Evolutionary conservation across 2,113 vertebrate species (phyloP).

Genomic region (Butorides virescens): DNA sequence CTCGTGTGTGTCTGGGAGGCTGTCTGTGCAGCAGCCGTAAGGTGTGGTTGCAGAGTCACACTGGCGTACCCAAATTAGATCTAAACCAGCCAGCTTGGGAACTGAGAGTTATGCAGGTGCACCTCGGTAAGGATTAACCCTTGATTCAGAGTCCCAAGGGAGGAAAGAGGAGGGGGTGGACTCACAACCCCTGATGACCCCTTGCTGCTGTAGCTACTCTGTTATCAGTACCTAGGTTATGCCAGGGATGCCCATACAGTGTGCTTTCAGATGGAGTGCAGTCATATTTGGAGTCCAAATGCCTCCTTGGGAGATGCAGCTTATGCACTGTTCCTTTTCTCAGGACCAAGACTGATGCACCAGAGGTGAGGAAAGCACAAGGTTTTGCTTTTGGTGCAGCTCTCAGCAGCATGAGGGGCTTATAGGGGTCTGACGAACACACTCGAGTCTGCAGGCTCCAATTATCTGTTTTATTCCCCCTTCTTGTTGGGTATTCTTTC

Average conservation of each 20-base stretch:
- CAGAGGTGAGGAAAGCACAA: background rate
- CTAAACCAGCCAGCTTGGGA: background rate
- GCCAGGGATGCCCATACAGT: background rate
- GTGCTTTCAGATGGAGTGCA: background rate
- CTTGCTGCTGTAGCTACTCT: background rate
- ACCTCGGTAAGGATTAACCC: background rate
- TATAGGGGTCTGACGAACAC: background rate
- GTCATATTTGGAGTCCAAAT: background rate
- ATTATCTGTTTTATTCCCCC: background rate
- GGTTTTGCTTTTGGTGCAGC: background rate
- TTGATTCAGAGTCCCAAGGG: background rate
- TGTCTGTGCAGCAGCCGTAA: background rate
- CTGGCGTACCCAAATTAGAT: background rate
- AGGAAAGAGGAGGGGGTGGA: background rate
- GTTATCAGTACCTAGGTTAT: background rate
- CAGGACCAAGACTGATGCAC: background rate
- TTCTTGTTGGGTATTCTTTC: background rate
- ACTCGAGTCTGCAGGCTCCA: background rate
- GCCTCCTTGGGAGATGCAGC: background rate
- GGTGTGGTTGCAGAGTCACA: background rate
- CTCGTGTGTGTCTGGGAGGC: background rate
- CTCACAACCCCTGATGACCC: background rate
- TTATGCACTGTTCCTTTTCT: background rate
- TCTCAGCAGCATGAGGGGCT: background rate
- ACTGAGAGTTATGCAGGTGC: slow-evolving; percentile 10